Evolutionary conservation across 2,888 invertebrate genomes (phyloP).

Genomic region (Dorcus parallelipipedus): DNA sequence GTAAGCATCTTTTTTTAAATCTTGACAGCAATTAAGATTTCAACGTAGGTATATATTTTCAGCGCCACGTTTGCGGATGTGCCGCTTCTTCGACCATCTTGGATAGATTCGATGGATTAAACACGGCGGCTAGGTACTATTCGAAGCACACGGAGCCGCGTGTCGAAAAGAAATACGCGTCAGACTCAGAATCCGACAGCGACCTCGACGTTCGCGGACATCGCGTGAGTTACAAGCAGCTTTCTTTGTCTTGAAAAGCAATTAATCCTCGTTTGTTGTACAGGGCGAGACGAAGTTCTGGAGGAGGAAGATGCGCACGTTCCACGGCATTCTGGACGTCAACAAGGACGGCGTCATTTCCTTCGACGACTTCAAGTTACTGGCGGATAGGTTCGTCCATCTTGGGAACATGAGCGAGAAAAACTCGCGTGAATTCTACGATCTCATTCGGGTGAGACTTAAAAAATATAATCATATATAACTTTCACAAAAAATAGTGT

Average conservation of each 20-base stretch:
- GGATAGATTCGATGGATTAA: no score
- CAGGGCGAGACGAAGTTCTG: conserved; percentile 66
- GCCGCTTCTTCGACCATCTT: no score
- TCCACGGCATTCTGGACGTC: conserved; percentile 78
- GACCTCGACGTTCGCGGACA: not conserved
- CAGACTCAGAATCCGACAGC: not conserved
- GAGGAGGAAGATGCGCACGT: conserved; percentile 81
- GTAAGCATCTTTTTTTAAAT: no score
- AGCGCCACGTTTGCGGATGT: no score
- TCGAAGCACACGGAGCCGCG: not conserved
- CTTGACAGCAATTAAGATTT: no score
- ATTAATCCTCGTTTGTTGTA: conserved; percentile 18
- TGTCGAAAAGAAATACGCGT: not conserved
- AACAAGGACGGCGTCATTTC: conserved; percentile 85
- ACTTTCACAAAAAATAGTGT: not conserved
- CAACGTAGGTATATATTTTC: no score
- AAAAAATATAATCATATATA: no score
- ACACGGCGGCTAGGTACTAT: not conserved
- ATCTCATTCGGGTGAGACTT: conserved; percentile 62
- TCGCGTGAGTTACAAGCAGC: not conserved
- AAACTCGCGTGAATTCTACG: conserved; percentile 66
- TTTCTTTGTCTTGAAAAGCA: not conserved
- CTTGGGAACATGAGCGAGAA: conserved; percentile 68
- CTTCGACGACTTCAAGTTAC: conserved; percentile 73
- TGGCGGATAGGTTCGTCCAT: conserved; percentile 71